Base-by-base conservation (phyloP, 1,140 invertebrate genomes). In the Reticulitermes speratus region DNA sequence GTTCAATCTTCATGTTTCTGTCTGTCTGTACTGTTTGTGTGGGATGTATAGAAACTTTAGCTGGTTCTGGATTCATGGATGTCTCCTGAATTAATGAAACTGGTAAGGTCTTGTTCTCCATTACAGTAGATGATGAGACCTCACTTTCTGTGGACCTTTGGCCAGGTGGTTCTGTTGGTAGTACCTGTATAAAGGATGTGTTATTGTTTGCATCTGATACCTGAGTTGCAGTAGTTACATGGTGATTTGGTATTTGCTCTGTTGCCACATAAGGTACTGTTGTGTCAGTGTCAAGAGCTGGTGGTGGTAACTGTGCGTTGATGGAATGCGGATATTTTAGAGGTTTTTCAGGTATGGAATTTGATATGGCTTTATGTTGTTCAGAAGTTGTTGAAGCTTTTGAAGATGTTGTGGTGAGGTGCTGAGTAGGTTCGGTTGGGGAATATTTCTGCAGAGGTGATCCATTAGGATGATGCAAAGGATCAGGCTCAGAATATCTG, bases 261-360 rank as follows among this genome's bases (percentile, higher is more conserved):
- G 88, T 87, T 88, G 19, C 88, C 21, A 88, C 87, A 85, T 90
- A 90, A 38, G 89, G 88, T 55, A 89, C 81, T 16, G 87, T 89
- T 16, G 88, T 88, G 59, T 88, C 88, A 16, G 82, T 82, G 65
- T 89, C 87, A 38, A 88, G 88, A 32, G 23, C 38, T 48, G 65
- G 65, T 45, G 90, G 86, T 52, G 90, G 89, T 83, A 91, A 48
- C 88, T 90, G 90, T 59, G 88, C 88, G 87, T 89, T 90, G 52
- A 90, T 88, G 16, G 90, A 89, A 85, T 90, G 88, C 16, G 89
- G 88, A 86, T 88, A 84, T 52, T 84, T 59, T 23, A 30, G 5
- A 84, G 45, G 25, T n/a, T 84, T 84, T 52, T 59, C 25, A 7
- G 44, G 19, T 84, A 16, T 11, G 11, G n/a, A 52, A n/a, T 25